A percentile compares a stretch with the other conserved stretches of the same genome.
Evolutionary conservation across 2,888 invertebrate genomes (phyloP).

Genomic region (Crossocerus cetratus): DNA sequence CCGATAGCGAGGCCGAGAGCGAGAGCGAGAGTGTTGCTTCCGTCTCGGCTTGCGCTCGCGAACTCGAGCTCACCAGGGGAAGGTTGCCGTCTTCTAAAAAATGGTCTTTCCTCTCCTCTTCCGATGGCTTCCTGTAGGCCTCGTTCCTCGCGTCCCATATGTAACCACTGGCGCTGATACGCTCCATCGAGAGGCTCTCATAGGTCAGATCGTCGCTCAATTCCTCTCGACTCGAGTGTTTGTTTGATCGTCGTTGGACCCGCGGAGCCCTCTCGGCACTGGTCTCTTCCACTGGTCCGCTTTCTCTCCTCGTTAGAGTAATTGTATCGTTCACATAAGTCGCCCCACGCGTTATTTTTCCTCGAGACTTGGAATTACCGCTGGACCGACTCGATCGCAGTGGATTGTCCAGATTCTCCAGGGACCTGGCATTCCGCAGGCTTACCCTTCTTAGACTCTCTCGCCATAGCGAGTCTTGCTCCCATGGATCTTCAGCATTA

Average conservation of each 20-base stretch:
- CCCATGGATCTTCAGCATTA: conserved; percentile 84
- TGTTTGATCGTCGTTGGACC: conserved; percentile 53
- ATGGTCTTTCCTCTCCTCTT: conserved; percentile 58
- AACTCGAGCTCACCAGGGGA: conserved; percentile 66
- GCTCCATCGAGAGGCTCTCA: conserved; percentile 79
- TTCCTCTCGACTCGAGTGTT: conserved; percentile 42
- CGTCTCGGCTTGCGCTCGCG: conserved; percentile 53
- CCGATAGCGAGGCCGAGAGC: conserved; percentile 32
- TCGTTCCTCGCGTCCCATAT: conserved; percentile 75
- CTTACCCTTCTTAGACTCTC: conserved; percentile 88
- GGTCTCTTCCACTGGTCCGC: conserved; percentile 52
- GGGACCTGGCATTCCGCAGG: conserved; percentile 88
- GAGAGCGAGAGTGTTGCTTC: conserved; percentile 53
- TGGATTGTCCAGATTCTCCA: conserved; percentile 85
- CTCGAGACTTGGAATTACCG: conserved; percentile 60
- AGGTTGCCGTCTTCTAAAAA: conserved; percentile 79
- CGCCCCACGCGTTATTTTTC: conserved; percentile 83
- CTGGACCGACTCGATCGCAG: conserved; percentile 13
- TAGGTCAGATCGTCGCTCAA: conserved; percentile 79
- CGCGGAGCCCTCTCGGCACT: conserved; percentile 37
- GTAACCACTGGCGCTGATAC: conserved; percentile 68
- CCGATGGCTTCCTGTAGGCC: conserved; percentile 67
- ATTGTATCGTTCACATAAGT: conserved; percentile 88
- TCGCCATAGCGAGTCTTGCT: conserved; percentile 89
- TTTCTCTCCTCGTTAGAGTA: conserved; percentile 78